phyloP scores from a whole-genome alignment of 2,888 invertebrate genomes.

The Arenicola marina region DNA sequence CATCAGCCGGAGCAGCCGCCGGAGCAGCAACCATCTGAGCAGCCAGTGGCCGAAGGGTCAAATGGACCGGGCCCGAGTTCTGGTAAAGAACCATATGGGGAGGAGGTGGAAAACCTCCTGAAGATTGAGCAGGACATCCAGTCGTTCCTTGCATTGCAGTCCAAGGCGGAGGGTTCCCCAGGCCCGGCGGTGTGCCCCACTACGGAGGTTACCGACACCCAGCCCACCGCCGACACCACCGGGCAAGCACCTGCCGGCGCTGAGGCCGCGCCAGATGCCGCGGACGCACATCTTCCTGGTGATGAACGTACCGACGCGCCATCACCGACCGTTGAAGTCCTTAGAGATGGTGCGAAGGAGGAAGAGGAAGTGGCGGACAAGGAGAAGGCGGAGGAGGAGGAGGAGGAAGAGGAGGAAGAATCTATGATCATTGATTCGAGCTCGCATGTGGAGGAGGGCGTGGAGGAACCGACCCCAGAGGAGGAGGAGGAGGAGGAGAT shows the following conservation, averaged over 20 bases:
- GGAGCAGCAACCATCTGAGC: no score
- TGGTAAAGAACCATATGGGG: conserved; percentile 1
- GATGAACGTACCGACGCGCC: not conserved
- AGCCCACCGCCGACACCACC: no score
- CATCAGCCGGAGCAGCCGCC: no score
- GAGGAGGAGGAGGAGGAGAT: conserved; percentile 5
- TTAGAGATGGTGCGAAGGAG: not conserved
- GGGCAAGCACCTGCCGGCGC: no score
- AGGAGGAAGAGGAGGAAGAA: not conserved
- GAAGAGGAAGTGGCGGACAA: not conserved
- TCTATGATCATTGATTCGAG: no score
- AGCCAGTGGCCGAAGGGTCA: no score
- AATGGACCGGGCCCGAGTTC: not conserved
- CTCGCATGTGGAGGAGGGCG: not conserved
- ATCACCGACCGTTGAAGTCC: not conserved
- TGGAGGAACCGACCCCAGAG: not conserved
- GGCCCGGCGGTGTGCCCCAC: no score
- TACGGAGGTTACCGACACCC: no score
- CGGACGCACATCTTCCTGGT: no score
- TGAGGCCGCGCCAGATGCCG: no score
- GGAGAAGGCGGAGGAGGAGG: no score
- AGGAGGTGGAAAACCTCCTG: conserved; percentile 58
- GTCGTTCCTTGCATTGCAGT: conserved; percentile 34
- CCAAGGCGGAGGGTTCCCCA: not conserved
- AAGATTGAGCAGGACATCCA: conserved; percentile 66